These are phyloP conservation scores for Phenganax subtilis DNA, from an alignment of 92 coral and sea anemone species.

Conservation along the genomic window DNA sequence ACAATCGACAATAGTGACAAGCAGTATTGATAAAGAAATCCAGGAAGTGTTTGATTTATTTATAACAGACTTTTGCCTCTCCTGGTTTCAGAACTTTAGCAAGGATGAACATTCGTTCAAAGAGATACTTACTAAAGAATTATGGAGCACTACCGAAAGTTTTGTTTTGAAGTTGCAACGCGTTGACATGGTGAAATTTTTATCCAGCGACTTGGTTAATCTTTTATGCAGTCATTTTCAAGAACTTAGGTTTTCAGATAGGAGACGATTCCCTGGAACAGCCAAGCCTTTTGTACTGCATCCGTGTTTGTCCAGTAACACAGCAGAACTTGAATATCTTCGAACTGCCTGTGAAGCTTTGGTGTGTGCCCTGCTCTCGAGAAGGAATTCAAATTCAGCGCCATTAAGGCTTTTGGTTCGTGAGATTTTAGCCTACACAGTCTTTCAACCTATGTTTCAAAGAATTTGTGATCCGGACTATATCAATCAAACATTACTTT, in stretches of 20 bases:
- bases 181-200: slow-evolving; percentile 84
- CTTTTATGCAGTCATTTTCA: slow-evolving; percentile 86
- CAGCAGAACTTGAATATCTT: slow-evolving; percentile 70
- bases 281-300: slow-evolving; percentile 81
- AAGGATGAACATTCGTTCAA: slow-evolving; percentile 89
- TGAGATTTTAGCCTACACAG: slow-evolving; percentile 86
- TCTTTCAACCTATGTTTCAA: slow-evolving; percentile 84
- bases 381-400: slow-evolving; percentile 63
- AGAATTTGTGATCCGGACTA: slow-evolving; percentile 96
- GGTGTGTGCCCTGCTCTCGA: slow-evolving; percentile 71
- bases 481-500: slow-evolving; percentile 77
- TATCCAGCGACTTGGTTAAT: slow-evolving; percentile 85
- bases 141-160: slow-evolving; percentile 69
- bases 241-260: slow-evolving; percentile 79
- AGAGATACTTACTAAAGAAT: slow-evolving; percentile 82
- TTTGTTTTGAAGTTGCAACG: slow-evolving; percentile 66
- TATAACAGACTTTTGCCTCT: slow-evolving; percentile 88
- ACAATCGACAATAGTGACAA: slow-evolving; percentile 72
- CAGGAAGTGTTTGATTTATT: slow-evolving; percentile 93
- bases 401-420: slow-evolving; percentile 70
- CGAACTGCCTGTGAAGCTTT: slow-evolving; percentile 77
- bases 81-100: slow-evolving; percentile 89
- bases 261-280: slow-evolving; percentile 62
- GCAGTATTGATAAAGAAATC: slow-evolving; percentile 79
- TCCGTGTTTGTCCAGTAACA: slow-evolving; percentile 69